A percentile compares a stretch with the other conserved stretches of the same genome.
Evolutionary conservation across 2,888 invertebrate species (phyloP).

Genomic region (Pterostichus niger): DNA sequence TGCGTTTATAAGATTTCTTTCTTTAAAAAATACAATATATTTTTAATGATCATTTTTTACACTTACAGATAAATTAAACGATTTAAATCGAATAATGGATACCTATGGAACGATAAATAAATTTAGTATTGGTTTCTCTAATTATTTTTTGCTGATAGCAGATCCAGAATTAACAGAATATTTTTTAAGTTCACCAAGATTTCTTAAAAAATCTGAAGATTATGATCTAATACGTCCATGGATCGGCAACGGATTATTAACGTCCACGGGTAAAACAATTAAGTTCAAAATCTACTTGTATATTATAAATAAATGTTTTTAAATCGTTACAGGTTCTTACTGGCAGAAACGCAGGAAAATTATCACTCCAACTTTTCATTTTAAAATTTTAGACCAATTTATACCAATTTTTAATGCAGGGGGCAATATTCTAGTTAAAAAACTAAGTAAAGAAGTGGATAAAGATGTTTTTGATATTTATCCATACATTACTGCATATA

Average conservation of each 20-base stretch:
- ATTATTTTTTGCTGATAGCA: slow-evolving; percentile 54
- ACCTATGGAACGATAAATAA: slow-evolving; percentile 46
- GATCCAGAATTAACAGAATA: slow-evolving; percentile 66
- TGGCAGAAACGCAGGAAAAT: slow-evolving; percentile 86
- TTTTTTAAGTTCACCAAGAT: slow-evolving; percentile 64
- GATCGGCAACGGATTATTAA: slow-evolving; percentile 69
- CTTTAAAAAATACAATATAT: not conserved
- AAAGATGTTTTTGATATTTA: slow-evolving; percentile 69
- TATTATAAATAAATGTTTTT: not conserved
- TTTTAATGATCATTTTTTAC: not conserved
- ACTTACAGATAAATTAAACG: slow-evolving; percentile 47
- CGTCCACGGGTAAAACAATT: slow-evolving; percentile 67
- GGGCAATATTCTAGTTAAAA: slow-evolving; percentile 27
- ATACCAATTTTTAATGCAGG: slow-evolving; percentile 82
- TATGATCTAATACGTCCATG: slow-evolving; percentile 68
- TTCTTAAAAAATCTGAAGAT: slow-evolving; percentile 65
- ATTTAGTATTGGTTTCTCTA: slow-evolving; percentile 51
- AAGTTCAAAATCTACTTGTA: no score
- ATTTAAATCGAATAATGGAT: slow-evolving; percentile 19
- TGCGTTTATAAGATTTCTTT: no score
- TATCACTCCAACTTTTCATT: slow-evolving; percentile 89
- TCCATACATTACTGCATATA: slow-evolving; percentile 47
- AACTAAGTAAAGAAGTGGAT: slow-evolving; percentile 38
- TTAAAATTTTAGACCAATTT: slow-evolving; percentile 87
- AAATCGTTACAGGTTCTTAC: slow-evolving; percentile 75